Conservation (phyloP, 2,797 vertebrate genomes). For the Neostethus bicornis region DNA sequence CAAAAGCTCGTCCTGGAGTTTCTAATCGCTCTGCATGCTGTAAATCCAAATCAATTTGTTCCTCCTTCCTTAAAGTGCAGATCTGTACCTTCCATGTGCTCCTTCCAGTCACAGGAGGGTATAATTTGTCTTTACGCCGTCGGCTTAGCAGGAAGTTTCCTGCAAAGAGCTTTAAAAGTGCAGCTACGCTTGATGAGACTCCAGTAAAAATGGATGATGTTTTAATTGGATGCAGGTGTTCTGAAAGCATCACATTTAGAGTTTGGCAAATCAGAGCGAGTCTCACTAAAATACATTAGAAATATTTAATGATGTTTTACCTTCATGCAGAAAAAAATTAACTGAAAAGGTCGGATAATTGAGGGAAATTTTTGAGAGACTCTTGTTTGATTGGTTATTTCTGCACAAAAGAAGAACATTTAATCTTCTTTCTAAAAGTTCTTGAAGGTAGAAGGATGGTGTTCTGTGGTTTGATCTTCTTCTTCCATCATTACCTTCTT, state of each 20-base stretch:
- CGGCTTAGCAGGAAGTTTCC: constrained; percentile 27
- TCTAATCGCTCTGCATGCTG: constrained; percentile 19
- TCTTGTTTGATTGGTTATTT: too few relatives aligned
- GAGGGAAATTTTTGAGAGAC: too few relatives aligned
- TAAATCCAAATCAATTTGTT: constrained; percentile 11
- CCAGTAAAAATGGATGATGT: constrained; percentile 57
- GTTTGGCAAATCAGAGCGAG: constrained; percentile 18
- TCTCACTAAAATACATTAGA: constrained; percentile 17
- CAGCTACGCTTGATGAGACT: constrained; percentile 54
- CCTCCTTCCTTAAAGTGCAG: not conserved
- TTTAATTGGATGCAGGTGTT: constrained; percentile 77
- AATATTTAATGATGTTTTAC: too few relatives aligned
- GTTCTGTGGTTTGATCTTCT: too few relatives aligned
- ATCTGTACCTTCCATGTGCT: not conserved
- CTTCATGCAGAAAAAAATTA: too few relatives aligned
- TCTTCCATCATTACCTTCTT: too few relatives aligned
- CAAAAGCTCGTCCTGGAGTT: constrained; percentile 1
- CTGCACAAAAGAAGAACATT: too few relatives aligned
- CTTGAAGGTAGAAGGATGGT: too few relatives aligned
- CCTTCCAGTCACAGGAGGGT: constrained; percentile 12
- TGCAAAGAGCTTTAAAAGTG: constrained; percentile 45
- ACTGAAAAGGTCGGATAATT: too few relatives aligned
- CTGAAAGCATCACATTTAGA: constrained; percentile 30
- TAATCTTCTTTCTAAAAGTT: too few relatives aligned
- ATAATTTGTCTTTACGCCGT: constrained; percentile 17